Percentiles rank a stretch among this genome's conserved stretches.
Evolutionary conservation across 1,140 invertebrate species (phyloP).

Genomic region (Brachionus angularis): DNA sequence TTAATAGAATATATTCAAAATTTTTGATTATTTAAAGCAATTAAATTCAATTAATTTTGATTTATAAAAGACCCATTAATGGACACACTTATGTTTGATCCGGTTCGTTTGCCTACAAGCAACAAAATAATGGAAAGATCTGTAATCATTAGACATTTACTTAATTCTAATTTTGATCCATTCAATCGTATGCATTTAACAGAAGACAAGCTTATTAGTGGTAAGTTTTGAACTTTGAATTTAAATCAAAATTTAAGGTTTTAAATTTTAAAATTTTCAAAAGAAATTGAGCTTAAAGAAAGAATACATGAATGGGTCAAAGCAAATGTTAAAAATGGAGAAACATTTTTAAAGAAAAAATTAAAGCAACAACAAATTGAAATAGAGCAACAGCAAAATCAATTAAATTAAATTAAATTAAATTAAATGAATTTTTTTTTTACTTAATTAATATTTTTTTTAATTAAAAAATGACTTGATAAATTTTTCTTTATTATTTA

Average conservation of each 20-base stretch:
- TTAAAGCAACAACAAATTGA: slow-evolving; percentile 20
- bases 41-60: slow-evolving; percentile 28
- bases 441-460: not conserved
- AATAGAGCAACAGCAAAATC: slow-evolving; percentile 33
- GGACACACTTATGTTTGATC: slow-evolving; percentile 95
- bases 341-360: slow-evolving; percentile 23
- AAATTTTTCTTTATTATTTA: not conserved
- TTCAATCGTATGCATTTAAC: slow-evolving; percentile 89
- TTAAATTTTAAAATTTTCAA: not conserved
- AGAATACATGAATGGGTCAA: slow-evolving; percentile 33
- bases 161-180: slow-evolving; percentile 92
- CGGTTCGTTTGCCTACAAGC: slow-evolving; percentile 78
- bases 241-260: not conserved
- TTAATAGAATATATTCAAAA: slow-evolving; percentile 59
- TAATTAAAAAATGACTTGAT: not conserved
- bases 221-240: slow-evolving; percentile 56
- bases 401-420: not conserved
- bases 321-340: slow-evolving; percentile 39
- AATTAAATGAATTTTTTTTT: not conserved
- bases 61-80: slow-evolving; percentile 76
- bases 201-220: slow-evolving; percentile 76
- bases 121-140: slow-evolving; percentile 91
- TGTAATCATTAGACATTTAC: slow-evolving; percentile 82
- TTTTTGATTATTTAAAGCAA: slow-evolving; percentile 21
- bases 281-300: not conserved